Conservation (phyloP, 2,797 vertebrate genomes). For the Pipistrellus kuhlii region DNA sequence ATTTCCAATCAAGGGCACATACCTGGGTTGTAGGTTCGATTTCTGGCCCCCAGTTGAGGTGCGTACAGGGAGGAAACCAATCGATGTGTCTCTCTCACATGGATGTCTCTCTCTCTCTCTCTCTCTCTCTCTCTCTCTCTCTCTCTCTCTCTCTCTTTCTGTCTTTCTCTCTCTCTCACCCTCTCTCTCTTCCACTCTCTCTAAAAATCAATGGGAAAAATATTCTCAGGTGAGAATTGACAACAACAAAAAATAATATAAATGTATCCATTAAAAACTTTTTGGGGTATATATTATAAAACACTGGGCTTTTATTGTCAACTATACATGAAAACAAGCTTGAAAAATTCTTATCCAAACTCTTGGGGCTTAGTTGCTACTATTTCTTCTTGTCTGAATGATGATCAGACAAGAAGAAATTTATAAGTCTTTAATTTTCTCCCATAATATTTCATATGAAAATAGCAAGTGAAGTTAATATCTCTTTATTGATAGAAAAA, state of each 20-base stretch:
- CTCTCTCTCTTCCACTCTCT: neutral
- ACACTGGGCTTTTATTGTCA: slow-evolving; percentile 25
- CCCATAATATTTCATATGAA: slow-evolving; percentile 32
- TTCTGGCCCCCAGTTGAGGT: neutral
- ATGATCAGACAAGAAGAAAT: neutral
- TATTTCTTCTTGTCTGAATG: slow-evolving; percentile 9
- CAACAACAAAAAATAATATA: neutral
- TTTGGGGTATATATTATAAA: neutral
- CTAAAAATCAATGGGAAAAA: neutral
- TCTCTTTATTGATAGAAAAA: slow-evolving; percentile 19
- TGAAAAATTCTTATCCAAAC: slow-evolving; percentile 36
- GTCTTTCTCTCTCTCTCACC: too few relatives aligned
- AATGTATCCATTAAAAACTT: neutral
- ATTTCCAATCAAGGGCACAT: neutral
- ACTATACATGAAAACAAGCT: neutral
- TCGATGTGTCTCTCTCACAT: neutral
- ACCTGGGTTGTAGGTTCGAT: neutral
- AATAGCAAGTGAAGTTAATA: slow-evolving; percentile 60
- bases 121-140: too few relatives aligned
- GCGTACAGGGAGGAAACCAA: neutral
- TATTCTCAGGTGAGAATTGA: neutral
- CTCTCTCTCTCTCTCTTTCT: too few relatives aligned
- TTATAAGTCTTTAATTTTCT: slow-evolving; percentile 54
- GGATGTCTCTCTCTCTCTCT: too few relatives aligned
- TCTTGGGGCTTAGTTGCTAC: neutral